Conservation (phyloP, 2,888 invertebrate genomes). For the Hypena proboscidalis region DNA sequence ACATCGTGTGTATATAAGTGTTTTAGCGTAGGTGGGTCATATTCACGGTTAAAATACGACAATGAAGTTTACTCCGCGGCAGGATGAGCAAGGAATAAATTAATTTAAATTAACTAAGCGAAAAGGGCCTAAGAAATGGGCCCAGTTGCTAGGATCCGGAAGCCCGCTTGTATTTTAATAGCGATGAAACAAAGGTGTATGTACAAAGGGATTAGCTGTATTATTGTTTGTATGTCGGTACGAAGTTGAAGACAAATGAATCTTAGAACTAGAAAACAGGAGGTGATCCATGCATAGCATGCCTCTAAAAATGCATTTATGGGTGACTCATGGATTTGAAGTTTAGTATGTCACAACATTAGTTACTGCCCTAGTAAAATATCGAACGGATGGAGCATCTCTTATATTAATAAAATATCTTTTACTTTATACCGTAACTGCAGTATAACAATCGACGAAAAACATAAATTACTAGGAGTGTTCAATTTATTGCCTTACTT, state of each 20-base stretch:
- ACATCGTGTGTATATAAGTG: constrained; percentile 36
- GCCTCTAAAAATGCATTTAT: constrained; percentile 19
- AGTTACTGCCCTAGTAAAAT: no score
- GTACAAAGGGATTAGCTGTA: constrained; percentile 70
- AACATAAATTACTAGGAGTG: no score
- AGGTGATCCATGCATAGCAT: constrained; percentile 23
- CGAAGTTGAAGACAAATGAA: constrained; percentile 50
- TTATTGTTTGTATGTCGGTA: constrained; percentile 60
- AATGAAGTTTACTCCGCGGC: constrained; percentile 59
- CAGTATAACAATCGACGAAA: no score
- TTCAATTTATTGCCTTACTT: no score
- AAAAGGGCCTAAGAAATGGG: constrained; percentile 75
- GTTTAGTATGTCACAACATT: no score
- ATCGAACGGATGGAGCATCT: no score
- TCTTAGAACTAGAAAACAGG: constrained; percentile 44
- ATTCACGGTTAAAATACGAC: constrained; percentile 53
- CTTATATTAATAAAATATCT: no score
- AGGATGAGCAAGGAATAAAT: constrained; percentile 72
- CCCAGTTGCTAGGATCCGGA: constrained; percentile 67
- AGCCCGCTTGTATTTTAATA: constrained; percentile 72
- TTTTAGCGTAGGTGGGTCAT: constrained; percentile 40
- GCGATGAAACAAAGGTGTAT: constrained; percentile 71
- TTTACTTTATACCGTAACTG: no score
- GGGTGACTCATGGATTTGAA: neutral
- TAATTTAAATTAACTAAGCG: constrained; percentile 79